Percentiles rank a stretch among this genome's conserved stretches.
Conservation (phyloP, 2,797 vertebrate species). For the Lepus townsendii region DNA sequence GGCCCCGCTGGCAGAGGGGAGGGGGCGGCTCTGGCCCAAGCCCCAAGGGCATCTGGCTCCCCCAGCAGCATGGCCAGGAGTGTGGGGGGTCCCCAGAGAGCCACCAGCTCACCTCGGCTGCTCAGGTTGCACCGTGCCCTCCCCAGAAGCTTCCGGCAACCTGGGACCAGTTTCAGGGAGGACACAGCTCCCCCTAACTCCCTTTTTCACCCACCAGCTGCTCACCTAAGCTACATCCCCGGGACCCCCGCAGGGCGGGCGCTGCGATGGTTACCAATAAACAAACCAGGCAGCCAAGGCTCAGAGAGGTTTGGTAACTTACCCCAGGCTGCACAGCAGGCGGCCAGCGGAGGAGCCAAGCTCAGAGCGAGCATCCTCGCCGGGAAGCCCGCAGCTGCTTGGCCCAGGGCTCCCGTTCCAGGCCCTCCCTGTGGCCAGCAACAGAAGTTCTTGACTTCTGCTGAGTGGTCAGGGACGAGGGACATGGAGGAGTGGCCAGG, state of each 20-base stretch:
- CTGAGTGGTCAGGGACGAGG: neutral
- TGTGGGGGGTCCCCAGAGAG: neutral
- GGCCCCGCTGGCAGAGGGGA: conserved; percentile 71
- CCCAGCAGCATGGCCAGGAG: neutral
- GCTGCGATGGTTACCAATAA: neutral
- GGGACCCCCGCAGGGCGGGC: neutral
- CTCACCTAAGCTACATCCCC: neutral
- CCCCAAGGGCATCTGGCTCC: conserved; percentile 58
- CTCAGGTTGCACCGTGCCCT: neutral
- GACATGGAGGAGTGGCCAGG: neutral
- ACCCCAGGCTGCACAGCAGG: conserved; percentile 8
- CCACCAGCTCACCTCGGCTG: fast-evolving
- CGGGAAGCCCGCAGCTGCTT: too few species aligned
- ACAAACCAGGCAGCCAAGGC: neutral
- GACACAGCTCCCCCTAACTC: too few species aligned
- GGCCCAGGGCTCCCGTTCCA: neutral
- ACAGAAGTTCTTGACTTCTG: neutral
- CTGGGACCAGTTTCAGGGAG: neutral
- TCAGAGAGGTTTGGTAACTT: conserved; percentile 15
- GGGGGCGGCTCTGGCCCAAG: neutral
- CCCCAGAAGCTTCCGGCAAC: neutral
- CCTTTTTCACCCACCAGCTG: neutral
- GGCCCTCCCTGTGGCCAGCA: neutral
- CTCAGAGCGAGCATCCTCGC: neutral
- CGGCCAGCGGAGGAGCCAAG: neutral